These are phyloP conservation scores for Luidia sarsii DNA, from an alignment of 53 echinoderm and acorn worm genomes.

Conservation along the genomic window DNA sequence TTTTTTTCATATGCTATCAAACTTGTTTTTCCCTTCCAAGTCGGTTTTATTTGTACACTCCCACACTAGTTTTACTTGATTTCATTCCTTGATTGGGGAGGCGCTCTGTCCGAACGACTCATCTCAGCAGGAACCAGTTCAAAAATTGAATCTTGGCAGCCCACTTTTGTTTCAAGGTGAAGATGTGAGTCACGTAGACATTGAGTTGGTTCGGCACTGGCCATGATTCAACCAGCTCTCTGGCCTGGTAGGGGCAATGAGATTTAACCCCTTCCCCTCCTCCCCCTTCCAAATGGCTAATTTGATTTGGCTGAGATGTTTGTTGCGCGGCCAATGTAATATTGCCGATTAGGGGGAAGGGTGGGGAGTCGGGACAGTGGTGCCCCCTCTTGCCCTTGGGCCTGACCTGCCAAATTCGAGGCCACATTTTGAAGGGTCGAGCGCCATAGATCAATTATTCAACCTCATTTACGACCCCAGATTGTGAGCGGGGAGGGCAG, in stretches of 20 bases:
- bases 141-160: conserved; percentile 35
- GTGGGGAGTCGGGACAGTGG: background rate
- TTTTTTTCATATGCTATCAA: no score
- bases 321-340: conserved; percentile 37
- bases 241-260: conserved; percentile 26
- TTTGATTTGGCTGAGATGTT: conserved; percentile 46
- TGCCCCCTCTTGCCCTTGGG: conserved; percentile 15
- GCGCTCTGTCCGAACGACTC: no score
- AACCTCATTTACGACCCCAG: background rate
- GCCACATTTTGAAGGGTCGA: background rate
- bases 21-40: no score
- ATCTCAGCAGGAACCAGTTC: no score
- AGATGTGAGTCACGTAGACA: conserved; percentile 23
- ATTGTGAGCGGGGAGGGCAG: background rate
- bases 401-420: conserved; percentile 2
- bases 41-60: no score
- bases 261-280: conserved; percentile 8
- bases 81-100: no score
- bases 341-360: conserved; percentile 13
- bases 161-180: conserved; percentile 26
- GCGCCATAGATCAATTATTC: background rate
- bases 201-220: background rate
- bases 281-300: conserved; percentile 27
- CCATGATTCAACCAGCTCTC: conserved; percentile 6
- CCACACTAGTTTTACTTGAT: no score